Percentiles rank a stretch among this genome's conserved stretches.
Evolutionary conservation across 2,113 vertebrate species (phyloP).

Genomic region (Maccullochella peelii): DNA sequence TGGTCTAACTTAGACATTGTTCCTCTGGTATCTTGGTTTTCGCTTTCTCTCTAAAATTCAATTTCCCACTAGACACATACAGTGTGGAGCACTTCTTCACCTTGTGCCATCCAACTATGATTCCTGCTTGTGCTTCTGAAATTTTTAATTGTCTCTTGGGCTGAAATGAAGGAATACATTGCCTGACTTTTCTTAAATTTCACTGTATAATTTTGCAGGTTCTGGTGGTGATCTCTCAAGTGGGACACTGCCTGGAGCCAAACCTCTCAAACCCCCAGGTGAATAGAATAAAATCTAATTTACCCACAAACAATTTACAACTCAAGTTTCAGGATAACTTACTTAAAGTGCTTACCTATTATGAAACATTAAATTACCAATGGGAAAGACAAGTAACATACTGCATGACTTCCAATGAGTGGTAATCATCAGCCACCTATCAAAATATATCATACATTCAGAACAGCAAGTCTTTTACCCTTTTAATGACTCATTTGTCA

Average conservation of each 20-base stretch:
- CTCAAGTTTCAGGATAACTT: not conserved
- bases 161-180: not conserved
- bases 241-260: slow-evolving; percentile 72
- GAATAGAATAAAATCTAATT: slow-evolving; percentile 26
- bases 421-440: not conserved
- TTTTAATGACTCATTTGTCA: not conserved
- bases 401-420: not conserved
- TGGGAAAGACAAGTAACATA: not conserved
- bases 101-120: not conserved
- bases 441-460: not conserved
- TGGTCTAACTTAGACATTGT: not conserved
- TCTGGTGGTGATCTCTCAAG: slow-evolving; percentile 54
- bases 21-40: slow-evolving; percentile 9
- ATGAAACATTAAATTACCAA: not conserved
- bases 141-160: not conserved
- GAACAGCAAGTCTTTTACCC: not conserved
- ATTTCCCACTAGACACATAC: not conserved
- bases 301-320: not conserved
- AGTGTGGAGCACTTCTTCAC: not conserved
- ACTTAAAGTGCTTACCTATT: not conserved
- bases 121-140: not conserved
- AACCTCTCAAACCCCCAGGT: slow-evolving; percentile 84
- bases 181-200: not conserved
- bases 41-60: slow-evolving; percentile 8
- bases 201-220: slow-evolving; percentile 49